Evolutionary conservation across 1,140 invertebrate genomes (phyloP), one percentile per base, ranked within the genome.

Genomic region (Procambarus clarkii): DNA sequence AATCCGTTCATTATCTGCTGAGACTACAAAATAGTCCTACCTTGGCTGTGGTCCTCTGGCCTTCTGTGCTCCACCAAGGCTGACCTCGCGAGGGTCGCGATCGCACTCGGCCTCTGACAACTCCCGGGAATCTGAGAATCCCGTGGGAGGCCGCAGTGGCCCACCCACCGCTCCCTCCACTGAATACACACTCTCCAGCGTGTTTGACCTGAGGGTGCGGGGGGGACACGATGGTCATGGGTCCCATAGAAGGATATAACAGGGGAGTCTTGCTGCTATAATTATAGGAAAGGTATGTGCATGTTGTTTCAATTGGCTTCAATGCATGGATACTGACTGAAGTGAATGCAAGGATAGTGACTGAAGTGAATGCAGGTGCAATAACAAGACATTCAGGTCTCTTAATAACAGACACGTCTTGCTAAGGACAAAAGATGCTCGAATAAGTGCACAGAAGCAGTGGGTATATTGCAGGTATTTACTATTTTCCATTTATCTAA

Each of bases 121-220:
- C 74, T 92, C 92, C 69, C 91, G 85, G 60, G 91, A 92, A 60
- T 93, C 93, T 64, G 93, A 92, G 88, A 93, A 93, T 69, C 93
- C 93, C 34, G 93, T 91, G 64, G 93, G 93, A 58, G 93, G 93
- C 45, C 92, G 85, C 50, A 93, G 81, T 34, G 90, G 83, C 48
- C 90, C 90, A 24, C 90, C 90, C 79, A 91, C 83, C 78, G 90
- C 83, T 78, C 90, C 90, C 48, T 91, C 90, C 77, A 91, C 84
- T 15, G 90, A 91, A 76, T 91, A 91, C 78, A 91, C 84, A 78
- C 90, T 91, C 77, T 91, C 90, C 84, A 87, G 84, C 64, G 90
- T 91, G 85, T 74, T 91, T 46, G 90, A 81, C 90, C 90, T 91
- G 90, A 71, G 71, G 90, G 77, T 45, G 71, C 34, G 34, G 64